Percentiles rank a stretch among this genome's conserved stretches.
Conservation (phyloP, 2,797 vertebrate species). For the Thamnophis elegans region DNA sequence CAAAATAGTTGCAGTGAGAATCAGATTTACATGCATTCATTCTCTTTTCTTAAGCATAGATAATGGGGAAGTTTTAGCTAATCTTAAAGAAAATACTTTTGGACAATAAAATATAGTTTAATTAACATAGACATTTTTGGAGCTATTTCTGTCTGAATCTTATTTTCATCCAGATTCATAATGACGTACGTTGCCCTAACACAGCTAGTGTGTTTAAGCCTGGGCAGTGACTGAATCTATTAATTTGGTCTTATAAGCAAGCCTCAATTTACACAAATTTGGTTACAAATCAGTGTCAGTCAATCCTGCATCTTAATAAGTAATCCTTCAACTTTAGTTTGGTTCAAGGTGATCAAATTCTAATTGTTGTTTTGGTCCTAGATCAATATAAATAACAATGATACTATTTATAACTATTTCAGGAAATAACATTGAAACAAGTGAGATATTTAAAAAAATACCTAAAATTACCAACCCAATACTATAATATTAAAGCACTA, state of each 20-base stretch:
- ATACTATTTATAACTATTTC: neutral
- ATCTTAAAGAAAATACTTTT: neutral
- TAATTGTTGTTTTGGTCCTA: neutral
- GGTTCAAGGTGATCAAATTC: neutral
- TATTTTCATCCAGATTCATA: neutral
- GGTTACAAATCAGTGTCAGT: neutral
- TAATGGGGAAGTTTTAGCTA: neutral
- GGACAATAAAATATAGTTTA: neutral
- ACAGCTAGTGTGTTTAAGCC: neutral
- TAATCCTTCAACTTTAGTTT: neutral
- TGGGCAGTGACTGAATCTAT: neutral
- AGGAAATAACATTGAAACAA: neutral
- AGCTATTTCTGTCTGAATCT: neutral
- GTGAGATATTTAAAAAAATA: neutral
- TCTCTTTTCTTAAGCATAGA: neutral
- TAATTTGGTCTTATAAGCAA: neutral
- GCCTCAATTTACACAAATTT: neutral
- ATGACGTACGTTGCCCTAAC: neutral
- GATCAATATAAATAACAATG: neutral
- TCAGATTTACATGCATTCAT: neutral
- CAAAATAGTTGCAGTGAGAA: neutral
- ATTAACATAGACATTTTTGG: neutral
- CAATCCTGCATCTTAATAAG: neutral
- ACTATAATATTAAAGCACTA: neutral
- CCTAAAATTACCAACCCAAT: neutral